A percentile compares a stretch with the other conserved stretches of the same genome.
phyloP scores from a whole-genome alignment of 2,113 vertebrate genomes.

The Pholis gunnellus region DNA sequence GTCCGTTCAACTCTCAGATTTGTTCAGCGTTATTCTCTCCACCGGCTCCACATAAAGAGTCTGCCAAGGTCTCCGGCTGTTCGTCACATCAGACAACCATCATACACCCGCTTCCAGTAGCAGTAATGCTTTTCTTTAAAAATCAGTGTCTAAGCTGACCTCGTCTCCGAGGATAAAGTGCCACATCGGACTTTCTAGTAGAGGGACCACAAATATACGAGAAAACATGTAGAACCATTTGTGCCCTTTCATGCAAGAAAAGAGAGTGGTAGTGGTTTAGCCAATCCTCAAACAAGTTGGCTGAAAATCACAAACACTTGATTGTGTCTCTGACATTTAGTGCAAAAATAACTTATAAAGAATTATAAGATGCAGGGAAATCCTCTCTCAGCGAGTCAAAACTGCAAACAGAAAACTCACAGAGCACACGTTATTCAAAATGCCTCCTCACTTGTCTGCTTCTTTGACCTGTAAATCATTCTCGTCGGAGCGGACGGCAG shows the following conservation, averaged over 20 bases:
- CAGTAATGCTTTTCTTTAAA: conserved; percentile 34
- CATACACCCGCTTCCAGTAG: conserved; percentile 59
- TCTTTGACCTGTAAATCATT: conserved; percentile 9
- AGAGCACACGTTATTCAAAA: conserved; percentile 28
- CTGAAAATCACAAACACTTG: conserved; percentile 75
- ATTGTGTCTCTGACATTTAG: conserved; percentile 81
- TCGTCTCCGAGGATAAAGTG: conserved; percentile 74
- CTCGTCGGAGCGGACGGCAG: not conserved
- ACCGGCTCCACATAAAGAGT: conserved; percentile 39
- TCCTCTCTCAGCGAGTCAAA: conserved; percentile 50
- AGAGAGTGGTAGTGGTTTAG: conserved; percentile 66
- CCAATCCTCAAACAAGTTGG: conserved; percentile 62
- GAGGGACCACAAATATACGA: conserved; percentile 46
- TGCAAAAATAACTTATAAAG: conserved; percentile 81
- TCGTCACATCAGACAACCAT: conserved; percentile 62
- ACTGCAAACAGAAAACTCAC: conserved; percentile 48
- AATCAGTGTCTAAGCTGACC: conserved; percentile 55
- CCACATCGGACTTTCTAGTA: conserved; percentile 64
- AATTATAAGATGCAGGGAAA: conserved; percentile 64
- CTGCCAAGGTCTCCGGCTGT: conserved; percentile 75
- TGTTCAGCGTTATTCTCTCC: conserved; percentile 38
- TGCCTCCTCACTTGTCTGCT: conserved; percentile 14
- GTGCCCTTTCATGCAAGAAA: conserved; percentile 74
- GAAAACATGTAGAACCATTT: conserved; percentile 45
- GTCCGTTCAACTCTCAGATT: conserved; percentile 71